phyloP scores from a whole-genome alignment of 2,888 invertebrate genomes.

The Arrhopalites spinosus region DNA sequence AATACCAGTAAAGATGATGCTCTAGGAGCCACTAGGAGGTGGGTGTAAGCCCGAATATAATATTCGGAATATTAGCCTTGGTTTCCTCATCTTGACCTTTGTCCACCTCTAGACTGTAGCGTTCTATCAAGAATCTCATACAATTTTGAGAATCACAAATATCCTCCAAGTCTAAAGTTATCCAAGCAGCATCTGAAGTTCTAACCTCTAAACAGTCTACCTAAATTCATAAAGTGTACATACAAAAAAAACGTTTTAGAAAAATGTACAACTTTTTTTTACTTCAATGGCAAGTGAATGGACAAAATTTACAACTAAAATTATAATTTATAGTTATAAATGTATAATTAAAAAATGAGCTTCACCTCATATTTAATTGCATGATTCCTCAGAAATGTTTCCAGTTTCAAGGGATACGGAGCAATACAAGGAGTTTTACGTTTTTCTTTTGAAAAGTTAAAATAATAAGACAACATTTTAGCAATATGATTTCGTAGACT shows the following conservation, averaged over 20 bases:
- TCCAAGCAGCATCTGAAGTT: conserved; percentile 46
- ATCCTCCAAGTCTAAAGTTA: conserved; percentile 49
- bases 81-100: conserved; percentile 27
- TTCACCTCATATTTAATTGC: conserved; percentile 49
- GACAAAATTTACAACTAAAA: no score
- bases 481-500: no score
- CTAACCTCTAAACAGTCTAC: no score
- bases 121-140: conserved; percentile 39
- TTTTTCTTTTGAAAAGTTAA: no score
- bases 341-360: no score
- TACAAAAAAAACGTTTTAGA: no score
- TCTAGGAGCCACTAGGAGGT: conserved; percentile 52
- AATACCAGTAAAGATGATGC: conserved; percentile 53
- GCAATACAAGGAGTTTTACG: conserved; percentile 52
- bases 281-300: no score
- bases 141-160: conserved; percentile 50
- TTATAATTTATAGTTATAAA: no score
- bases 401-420: conserved; percentile 52
- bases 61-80: no score
- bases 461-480: no score
- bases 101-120: conserved; percentile 40
- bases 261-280: no score
- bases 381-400: conserved; percentile 50
- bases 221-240: neutral
- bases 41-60: conserved; percentile 47